Evolutionary conservation across 1,140 invertebrate genomes (phyloP), one percentile per base, ranked within the genome.

Genomic region (Physella acuta): DNA sequence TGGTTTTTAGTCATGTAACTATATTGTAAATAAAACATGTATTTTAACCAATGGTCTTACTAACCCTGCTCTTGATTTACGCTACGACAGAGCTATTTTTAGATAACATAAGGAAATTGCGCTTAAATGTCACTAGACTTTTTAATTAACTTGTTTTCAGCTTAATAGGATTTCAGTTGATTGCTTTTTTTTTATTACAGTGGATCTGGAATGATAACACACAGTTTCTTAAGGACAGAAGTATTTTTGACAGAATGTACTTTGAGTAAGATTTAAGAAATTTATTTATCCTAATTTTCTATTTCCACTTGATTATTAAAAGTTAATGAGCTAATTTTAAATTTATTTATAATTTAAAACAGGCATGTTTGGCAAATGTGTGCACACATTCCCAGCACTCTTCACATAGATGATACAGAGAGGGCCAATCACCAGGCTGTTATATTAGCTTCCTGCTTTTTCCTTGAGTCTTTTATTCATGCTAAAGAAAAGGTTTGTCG

Each of bases 331-430:
- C n/a, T n/a, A n/a, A 11, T n/a, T n/a, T 2, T 59, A 3, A 24
- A 11, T 59, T 59, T 59, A 2, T 1, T 3, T 53, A 53, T 53
- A 26, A 26, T 14, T 53, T 5, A 1, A 53, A 53, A 20, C 78
- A 95, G 93, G 79, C 97, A 97, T 77, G 96, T 97, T 92, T 96
- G 93, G 90, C 94, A 97, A 84, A 92, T 96, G 76, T 97, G 94
- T 82, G 93, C 92, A 30, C 93, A 93, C 75, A 93, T 97, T 79
- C 94, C 94, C 0, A 92, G 94, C 80, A 94, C 93, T 0, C 85
- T 97, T 56, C 85, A 93, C 26, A 90, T 91, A 11, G 88, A 92
- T 52, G 88, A 91, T 70, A 76, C 77, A 30, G 89, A 91, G 0
- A 91, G 93, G 74, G 90, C 95, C 33, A 92, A 92, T 0, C 90